These are phyloP conservation scores for Drosophila rubida DNA, from an alignment of 2,888 invertebrate genomes.

Conservation along the genomic window DNA sequence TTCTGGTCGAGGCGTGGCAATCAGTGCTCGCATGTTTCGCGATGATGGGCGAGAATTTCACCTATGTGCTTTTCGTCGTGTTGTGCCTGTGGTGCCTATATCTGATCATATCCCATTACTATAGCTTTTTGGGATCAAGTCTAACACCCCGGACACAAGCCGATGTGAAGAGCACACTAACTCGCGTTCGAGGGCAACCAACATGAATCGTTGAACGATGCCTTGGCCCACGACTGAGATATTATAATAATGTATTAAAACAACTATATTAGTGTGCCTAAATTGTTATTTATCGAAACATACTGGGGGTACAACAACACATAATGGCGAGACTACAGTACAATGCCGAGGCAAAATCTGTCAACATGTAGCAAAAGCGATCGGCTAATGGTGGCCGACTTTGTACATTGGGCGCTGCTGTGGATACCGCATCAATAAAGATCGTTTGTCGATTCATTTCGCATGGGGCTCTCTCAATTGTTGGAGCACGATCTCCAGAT, in stretches of 20 bases:
- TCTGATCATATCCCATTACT: constrained; percentile 54
- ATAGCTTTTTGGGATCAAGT: constrained; percentile 45
- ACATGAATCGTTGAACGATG: background rate
- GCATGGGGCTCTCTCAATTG: constrained; percentile 42
- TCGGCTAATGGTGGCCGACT: constrained; percentile 58
- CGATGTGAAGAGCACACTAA: background rate
- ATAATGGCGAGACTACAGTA: constrained; percentile 72
- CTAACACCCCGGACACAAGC: background rate
- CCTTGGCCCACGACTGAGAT: background rate
- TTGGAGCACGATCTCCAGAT: background rate
- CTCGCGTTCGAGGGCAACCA: background rate
- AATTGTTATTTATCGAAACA: constrained; percentile 57
- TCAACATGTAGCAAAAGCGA: constrained; percentile 72
- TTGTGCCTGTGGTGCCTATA: constrained; percentile 69
- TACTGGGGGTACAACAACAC: constrained; percentile 72
- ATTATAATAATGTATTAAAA: constrained; percentile 22
- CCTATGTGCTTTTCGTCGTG: constrained; percentile 58
- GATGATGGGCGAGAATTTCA: constrained; percentile 70
- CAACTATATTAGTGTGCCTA: constrained; percentile 2
- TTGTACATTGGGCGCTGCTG: constrained; percentile 36
- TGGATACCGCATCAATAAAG: constrained; percentile 49
- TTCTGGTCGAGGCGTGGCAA: constrained; percentile 53
- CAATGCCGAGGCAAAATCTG: constrained; percentile 69
- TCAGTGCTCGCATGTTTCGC: constrained; percentile 51
- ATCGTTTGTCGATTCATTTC: constrained; percentile 57